phyloP scores from a whole-genome alignment of 2,113 vertebrate genomes.

The Sprattus sprattus region DNA sequence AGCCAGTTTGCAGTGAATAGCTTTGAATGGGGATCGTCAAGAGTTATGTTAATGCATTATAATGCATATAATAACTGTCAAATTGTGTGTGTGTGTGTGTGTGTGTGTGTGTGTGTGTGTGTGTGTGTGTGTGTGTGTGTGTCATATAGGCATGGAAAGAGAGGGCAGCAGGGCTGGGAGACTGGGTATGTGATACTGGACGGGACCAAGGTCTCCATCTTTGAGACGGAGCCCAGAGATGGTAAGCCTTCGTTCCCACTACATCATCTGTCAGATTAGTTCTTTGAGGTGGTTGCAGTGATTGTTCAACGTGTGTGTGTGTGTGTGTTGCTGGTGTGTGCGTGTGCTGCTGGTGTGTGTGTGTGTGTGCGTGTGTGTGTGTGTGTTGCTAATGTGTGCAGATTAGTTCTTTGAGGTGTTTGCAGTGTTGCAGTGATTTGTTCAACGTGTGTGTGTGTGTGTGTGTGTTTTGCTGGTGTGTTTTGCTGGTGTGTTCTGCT shows the following conservation, averaged over 20 bases:
- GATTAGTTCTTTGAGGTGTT: not conserved
- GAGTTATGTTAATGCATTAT: not conserved
- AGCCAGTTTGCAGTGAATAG: not conserved
- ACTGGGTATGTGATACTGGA: conserved; percentile 95
- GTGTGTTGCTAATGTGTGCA: conserved; percentile 25
- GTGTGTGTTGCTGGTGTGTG: not conserved
- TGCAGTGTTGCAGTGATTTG: too few relatives aligned
- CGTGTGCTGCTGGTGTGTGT: not conserved
- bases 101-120: conserved; percentile 28
- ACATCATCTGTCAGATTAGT: not conserved
- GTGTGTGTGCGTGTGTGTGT: not conserved
- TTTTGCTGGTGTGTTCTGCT: too few relatives aligned
- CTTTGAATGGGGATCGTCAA: not conserved
- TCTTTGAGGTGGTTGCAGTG: not conserved
- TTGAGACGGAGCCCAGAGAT: conserved; percentile 90
- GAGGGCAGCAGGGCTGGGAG: conserved; percentile 96
- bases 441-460: too few relatives aligned
- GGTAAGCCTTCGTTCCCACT: conserved; percentile 66
- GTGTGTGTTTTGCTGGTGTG: too few relatives aligned
- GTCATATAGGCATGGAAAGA: conserved; percentile 85
- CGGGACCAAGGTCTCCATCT: conserved; percentile 93
- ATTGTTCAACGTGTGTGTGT: not conserved
- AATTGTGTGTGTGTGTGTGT: not conserved
- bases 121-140: not conserved
- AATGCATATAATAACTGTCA: not conserved